These are phyloP conservation scores for Ophioninae sp. DNA, from an alignment of 2,888 invertebrate genomes.

Conservation along the genomic window DNA sequence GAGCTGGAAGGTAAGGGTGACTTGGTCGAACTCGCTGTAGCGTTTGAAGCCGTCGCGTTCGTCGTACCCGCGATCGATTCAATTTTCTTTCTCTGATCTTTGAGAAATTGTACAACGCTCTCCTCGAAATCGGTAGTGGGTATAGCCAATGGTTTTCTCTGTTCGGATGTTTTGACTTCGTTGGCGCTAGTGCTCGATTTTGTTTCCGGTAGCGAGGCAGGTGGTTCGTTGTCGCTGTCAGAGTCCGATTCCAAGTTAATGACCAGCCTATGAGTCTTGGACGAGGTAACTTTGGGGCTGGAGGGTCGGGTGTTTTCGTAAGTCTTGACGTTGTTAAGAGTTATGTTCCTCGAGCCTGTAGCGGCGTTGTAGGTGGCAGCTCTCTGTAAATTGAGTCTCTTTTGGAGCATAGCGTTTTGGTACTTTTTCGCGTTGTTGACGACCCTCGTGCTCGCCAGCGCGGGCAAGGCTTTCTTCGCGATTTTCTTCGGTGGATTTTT, in stretches of 20 bases:
- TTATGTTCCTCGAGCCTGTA: slow-evolving; percentile 58
- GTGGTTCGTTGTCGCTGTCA: slow-evolving; percentile 70
- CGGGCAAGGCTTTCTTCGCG: slow-evolving; percentile 65
- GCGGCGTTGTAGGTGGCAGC: slow-evolving; percentile 50
- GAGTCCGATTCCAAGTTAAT: slow-evolving; percentile 76
- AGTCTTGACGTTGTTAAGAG: slow-evolving; percentile 66
- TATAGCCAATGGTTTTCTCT: slow-evolving; percentile 64
- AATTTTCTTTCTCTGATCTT: slow-evolving; percentile 74
- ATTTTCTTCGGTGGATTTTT: slow-evolving; percentile 69
- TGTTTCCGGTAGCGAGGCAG: slow-evolving; percentile 8
- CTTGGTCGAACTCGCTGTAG: slow-evolving; percentile 22
- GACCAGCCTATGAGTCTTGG: slow-evolving; percentile 71
- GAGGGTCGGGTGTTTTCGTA: slow-evolving; percentile 64
- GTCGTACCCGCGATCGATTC: slow-evolving; percentile 67
- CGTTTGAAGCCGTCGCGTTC: slow-evolving; percentile 48
- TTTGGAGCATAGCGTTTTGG: slow-evolving; percentile 72
- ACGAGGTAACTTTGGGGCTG: slow-evolving; percentile 65
- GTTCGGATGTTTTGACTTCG: neutral
- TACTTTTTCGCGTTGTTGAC: slow-evolving; percentile 76
- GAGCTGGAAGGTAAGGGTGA: slow-evolving; percentile 24
- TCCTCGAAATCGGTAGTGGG: slow-evolving; percentile 77
- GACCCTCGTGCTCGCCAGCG: slow-evolving; percentile 72
- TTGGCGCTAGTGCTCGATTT: neutral
- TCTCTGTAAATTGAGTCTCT: slow-evolving; percentile 71
- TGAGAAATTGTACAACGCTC: slow-evolving; percentile 77